Evolutionary conservation across 1,140 invertebrate species (phyloP).

Genomic region (Drosophila gunungcola): DNA sequence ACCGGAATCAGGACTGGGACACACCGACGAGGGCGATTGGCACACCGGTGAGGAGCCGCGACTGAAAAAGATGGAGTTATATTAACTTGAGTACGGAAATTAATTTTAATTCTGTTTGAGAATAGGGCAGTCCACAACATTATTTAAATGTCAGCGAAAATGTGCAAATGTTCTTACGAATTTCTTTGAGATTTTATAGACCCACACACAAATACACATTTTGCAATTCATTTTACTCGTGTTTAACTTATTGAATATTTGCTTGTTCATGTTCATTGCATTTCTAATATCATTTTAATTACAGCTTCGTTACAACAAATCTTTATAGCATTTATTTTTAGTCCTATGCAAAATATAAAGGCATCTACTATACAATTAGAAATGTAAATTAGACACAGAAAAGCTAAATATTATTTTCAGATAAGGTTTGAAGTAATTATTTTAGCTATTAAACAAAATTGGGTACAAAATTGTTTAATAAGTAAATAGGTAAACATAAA

Average conservation of each 20-base stretch:
- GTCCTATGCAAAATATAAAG: conserved; percentile 2
- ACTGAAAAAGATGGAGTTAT: conserved; percentile 73
- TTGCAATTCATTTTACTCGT: not conserved
- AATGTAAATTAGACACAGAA: conserved; percentile 5
- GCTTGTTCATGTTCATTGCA: not conserved
- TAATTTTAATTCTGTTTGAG: not conserved
- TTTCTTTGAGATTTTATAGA: not conserved
- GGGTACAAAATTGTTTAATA: not conserved
- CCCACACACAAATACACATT: no score
- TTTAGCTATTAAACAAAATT: not conserved
- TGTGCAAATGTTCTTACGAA: not conserved
- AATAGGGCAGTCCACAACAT: no score
- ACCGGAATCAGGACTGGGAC: conserved; percentile 80
- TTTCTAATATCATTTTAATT: conserved; percentile 22
- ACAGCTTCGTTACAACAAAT: conserved; percentile 2
- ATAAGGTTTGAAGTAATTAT: not conserved
- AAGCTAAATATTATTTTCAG: conserved; percentile 15
- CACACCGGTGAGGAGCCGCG: conserved; percentile 86
- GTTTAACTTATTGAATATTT: conserved; percentile 1
- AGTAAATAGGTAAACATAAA: no score
- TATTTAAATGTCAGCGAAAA: not conserved
- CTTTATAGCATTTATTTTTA: conserved; percentile 23
- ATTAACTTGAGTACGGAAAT: not conserved
- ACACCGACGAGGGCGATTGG: conserved; percentile 81
- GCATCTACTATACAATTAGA: not conserved